Evolutionary conservation across 1,140 invertebrate species (phyloP), one percentile per base, ranked within the genome.

Genomic region (Probaryconus sp.): DNA sequence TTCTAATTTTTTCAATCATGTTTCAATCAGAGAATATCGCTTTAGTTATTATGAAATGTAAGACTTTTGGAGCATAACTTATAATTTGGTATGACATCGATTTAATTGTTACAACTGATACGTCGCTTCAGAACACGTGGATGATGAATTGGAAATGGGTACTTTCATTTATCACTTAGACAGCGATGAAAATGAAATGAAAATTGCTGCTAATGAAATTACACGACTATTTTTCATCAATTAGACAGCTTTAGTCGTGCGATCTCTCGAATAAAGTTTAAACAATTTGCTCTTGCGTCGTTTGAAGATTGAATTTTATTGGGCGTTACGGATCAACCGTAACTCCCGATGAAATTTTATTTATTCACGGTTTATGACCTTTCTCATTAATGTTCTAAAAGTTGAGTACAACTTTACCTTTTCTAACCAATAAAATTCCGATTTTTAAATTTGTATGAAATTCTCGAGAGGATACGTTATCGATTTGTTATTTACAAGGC

Each of bases 361-460:
- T 63, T 51, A 51, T 51, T 43, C 37, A 63, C 24, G n/a, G 28
- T 24, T 63, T 64, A 64, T 33, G 48, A 45, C 48, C 60, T 35
- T 13, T 28, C 47, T 53, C 60, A 37, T 64, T 64, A 64, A 35
- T 45, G 17, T 53, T 53, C 21, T 26, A 53, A 53, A 64, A 53
- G 48, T 51, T 64, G 33, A 35, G 38, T 17, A 13, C 4, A 13
- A 5, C 16, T 48, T 61, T n/a, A n/a, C n/a, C 31, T 4, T 38
- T 20, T 31, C n/a, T 1, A 20, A 28, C 31, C 20, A 17, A 28
- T 28, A 31, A 17, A 4, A 24, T 28, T 21, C 7, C 5, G 4
- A 16, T 42, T 51, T 64, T 64, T 35, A 51, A 64, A 64, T 26
- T 60, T 47, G 43, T 64, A 51, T 51, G 45, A 51, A 51, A 64